Percentiles rank a stretch among this genome's conserved stretches.
phyloP scores from a whole-genome alignment of 2,797 vertebrate species.

The Pampus argenteus region DNA sequence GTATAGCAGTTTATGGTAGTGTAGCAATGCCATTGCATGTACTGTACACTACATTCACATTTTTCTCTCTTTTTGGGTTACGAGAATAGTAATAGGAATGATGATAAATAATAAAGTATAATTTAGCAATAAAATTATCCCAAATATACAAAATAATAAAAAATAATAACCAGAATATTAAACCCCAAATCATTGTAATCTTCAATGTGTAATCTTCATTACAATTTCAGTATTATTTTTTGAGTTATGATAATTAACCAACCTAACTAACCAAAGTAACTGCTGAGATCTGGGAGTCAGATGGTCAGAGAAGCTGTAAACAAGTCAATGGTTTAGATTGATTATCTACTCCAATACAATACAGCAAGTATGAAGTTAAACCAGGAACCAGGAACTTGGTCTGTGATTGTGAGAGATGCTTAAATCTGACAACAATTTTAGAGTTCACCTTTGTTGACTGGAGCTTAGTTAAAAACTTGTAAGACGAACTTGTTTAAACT shows the following conservation, averaged over 20 bases:
- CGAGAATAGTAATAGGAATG: background rate
- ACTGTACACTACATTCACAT: background rate
- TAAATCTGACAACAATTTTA: background rate
- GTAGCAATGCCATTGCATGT: too few relatives aligned
- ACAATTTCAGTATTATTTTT: too few relatives aligned
- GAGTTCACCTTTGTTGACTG: background rate
- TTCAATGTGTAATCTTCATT: too few relatives aligned
- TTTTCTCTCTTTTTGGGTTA: background rate
- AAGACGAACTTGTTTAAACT: background rate
- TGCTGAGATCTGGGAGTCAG: background rate
- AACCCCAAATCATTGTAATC: too few relatives aligned
- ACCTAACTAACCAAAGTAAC: too few relatives aligned
- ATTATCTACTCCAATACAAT: background rate
- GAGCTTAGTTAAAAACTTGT: background rate
- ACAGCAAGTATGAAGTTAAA: background rate
- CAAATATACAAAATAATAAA: too few relatives aligned
- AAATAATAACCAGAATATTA: too few relatives aligned
- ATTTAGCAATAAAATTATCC: too few relatives aligned
- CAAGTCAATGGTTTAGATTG: background rate
- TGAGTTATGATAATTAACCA: too few relatives aligned
- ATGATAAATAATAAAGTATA: too few relatives aligned
- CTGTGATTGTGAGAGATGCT: background rate
- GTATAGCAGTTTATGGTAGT: too few relatives aligned
- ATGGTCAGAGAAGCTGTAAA: background rate
- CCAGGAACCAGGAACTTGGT: conserved; percentile 1